phyloP scores from a whole-genome alignment of 2,113 vertebrate species.

The Centropus bengalensis region DNA sequence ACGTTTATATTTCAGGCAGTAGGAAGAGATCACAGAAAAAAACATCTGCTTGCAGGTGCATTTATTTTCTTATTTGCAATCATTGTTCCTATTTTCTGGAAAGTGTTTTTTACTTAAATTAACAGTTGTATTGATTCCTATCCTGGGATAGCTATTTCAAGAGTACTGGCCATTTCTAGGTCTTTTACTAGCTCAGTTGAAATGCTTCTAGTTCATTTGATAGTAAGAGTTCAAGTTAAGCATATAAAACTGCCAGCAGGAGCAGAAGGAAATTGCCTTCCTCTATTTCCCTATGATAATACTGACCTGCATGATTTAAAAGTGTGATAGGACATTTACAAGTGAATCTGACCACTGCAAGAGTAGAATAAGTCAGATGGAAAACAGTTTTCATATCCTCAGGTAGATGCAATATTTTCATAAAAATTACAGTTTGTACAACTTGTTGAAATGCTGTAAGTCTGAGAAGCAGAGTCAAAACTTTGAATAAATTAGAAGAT shows the following conservation, averaged over 20 bases:
- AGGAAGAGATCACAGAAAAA: neutral
- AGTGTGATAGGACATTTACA: neutral
- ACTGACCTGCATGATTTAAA: neutral
- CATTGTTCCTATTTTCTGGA: neutral
- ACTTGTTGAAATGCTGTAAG: slow-evolving; percentile 43
- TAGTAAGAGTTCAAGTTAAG: neutral
- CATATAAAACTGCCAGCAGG: neutral
- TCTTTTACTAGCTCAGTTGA: neutral
- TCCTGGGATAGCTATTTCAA: neutral
- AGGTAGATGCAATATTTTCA: slow-evolving; percentile 2
- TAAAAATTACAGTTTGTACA: neutral
- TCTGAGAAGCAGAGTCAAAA: neutral
- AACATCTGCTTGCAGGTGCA: neutral
- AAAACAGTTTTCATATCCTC: neutral
- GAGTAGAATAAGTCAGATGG: neutral
- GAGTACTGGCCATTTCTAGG: neutral
- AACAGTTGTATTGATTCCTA: neutral
- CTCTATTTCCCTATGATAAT: neutral
- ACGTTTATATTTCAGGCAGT: neutral
- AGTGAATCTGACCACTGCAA: slow-evolving; percentile 8
- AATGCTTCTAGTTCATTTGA: neutral
- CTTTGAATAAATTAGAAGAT: slow-evolving; percentile 59
- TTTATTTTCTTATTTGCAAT: neutral
- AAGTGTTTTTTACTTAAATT: neutral
- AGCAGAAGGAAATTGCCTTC: neutral